phyloP scores from a whole-genome alignment of 35 echinoderm and acorn worm genomes.

The Patiria miniata region DNA sequence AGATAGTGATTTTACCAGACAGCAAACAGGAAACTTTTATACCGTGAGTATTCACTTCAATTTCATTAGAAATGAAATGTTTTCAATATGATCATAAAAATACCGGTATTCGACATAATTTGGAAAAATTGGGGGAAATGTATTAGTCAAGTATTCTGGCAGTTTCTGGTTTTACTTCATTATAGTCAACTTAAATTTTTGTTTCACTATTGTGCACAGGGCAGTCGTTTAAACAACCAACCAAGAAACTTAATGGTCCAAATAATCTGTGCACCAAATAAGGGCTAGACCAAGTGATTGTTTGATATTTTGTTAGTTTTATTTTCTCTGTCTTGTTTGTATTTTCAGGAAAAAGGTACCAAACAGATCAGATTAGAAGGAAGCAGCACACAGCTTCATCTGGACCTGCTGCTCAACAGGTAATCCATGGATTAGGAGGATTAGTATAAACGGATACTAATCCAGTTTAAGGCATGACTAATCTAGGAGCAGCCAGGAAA shows the following conservation, averaged over 20 bases:
- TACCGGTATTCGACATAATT: no score
- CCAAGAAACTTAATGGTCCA: neutral
- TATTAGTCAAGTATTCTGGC: no score
- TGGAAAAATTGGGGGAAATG: no score
- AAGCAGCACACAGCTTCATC: neutral
- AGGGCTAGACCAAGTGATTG: neutral
- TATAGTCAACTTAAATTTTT: neutral
- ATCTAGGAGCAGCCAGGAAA: no score
- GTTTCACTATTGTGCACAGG: neutral
- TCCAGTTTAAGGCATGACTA: neutral
- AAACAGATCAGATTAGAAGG: conserved; percentile 13
- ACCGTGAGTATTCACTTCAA: neutral
- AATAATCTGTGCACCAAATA: neutral
- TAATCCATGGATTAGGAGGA: neutral
- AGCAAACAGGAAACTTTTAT: neutral
- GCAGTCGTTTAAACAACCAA: neutral
- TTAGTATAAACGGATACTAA: neutral
- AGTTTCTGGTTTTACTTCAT: no score
- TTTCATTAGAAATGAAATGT: neutral
- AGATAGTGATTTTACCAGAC: conserved; percentile 15
- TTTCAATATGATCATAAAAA: no score
- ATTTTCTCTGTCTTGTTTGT: neutral
- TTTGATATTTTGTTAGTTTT: neutral
- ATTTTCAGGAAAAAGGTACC: neutral
- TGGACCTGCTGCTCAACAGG: neutral